phyloP scores from a whole-genome alignment of 2,888 invertebrate species.

The Agonopterix alstromeriana region DNA sequence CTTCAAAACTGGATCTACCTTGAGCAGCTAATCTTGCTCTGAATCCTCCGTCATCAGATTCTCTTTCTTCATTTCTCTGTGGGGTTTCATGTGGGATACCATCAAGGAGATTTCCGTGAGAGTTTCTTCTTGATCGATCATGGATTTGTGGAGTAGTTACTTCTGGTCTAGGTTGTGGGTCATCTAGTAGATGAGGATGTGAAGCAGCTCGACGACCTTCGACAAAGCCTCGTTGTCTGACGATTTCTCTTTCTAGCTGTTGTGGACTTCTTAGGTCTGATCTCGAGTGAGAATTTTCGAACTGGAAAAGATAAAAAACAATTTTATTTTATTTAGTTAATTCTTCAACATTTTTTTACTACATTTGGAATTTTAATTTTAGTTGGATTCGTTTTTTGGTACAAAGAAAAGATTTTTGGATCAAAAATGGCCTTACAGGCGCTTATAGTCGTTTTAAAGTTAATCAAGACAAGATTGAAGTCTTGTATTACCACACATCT shows the following conservation, averaged over 20 bases:
- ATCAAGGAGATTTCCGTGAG: slow-evolving; percentile 78
- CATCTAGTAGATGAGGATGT: slow-evolving; percentile 80
- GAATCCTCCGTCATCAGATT: slow-evolving; percentile 80
- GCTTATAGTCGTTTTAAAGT: too few species aligned
- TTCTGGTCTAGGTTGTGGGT: slow-evolving; percentile 56
- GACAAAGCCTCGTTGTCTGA: slow-evolving; percentile 72
- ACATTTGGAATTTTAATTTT: too few species aligned
- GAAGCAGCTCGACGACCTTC: slow-evolving; percentile 79
- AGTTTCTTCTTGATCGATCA: slow-evolving; percentile 70
- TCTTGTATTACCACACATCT: too few species aligned
- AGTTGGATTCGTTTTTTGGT: too few species aligned
- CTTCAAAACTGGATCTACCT: slow-evolving; percentile 57
- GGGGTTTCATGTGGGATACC: slow-evolving; percentile 44
- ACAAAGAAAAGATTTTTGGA: too few species aligned
- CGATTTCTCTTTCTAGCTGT: slow-evolving; percentile 77
- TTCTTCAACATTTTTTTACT: not conserved
- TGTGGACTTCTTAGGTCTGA: slow-evolving; percentile 77
- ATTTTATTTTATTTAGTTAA: too few species aligned
- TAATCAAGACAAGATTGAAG: too few species aligned
- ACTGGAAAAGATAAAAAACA: slow-evolving; percentile 38
- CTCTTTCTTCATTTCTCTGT: slow-evolving; percentile 63
- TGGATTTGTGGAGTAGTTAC: slow-evolving; percentile 52
- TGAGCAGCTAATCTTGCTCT: slow-evolving; percentile 60
- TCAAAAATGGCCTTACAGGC: too few species aligned
- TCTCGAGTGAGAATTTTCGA: slow-evolving; percentile 63